Conservation (phyloP, 1,140 invertebrate genomes). For the Drosophila aff. region DNA sequence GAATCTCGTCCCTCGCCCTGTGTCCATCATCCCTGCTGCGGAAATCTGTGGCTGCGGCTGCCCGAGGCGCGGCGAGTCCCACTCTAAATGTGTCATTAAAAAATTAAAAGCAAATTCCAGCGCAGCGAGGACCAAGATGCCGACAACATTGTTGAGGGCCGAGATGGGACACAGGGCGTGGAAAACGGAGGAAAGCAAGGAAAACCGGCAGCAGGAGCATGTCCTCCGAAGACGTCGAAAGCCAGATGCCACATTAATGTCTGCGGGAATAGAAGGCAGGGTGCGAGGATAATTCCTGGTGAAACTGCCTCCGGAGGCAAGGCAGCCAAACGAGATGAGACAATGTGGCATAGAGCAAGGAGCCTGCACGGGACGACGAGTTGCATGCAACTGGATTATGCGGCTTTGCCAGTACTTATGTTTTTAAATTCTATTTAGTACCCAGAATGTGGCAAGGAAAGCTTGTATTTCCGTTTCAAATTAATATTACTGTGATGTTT, state of each 20-base stretch:
- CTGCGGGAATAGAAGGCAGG: slow-evolving; percentile 1
- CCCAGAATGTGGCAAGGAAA: not conserved
- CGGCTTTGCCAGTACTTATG: not conserved
- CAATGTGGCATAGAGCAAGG: slow-evolving; percentile 6
- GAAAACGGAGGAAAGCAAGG: too few species aligned
- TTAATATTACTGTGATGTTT: not conserved
- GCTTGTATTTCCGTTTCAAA: not conserved
- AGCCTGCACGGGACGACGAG: not conserved
- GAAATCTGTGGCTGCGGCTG: slow-evolving; percentile 2
- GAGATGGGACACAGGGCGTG: not conserved
- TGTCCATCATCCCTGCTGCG: not conserved
- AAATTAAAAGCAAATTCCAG: slow-evolving; percentile 73
- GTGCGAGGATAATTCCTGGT: slow-evolving; percentile 11
- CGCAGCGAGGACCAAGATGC: slow-evolving; percentile 38
- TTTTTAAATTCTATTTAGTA: not conserved
- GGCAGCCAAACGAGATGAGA: not conserved
- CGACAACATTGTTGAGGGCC: slow-evolving; percentile 63
- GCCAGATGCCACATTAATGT: slow-evolving; percentile 45
- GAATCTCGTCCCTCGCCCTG: not conserved
- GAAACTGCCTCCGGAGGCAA: slow-evolving; percentile 5
- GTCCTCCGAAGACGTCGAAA: slow-evolving; percentile 29
- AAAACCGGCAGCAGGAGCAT: slow-evolving; percentile 6
- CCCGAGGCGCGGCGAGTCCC: not conserved
- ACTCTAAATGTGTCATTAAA: slow-evolving; percentile 73
- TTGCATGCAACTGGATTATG: slow-evolving; percentile 6